Conservation (phyloP, 2,797 vertebrate species). For the Cheirogaleus major region DNA sequence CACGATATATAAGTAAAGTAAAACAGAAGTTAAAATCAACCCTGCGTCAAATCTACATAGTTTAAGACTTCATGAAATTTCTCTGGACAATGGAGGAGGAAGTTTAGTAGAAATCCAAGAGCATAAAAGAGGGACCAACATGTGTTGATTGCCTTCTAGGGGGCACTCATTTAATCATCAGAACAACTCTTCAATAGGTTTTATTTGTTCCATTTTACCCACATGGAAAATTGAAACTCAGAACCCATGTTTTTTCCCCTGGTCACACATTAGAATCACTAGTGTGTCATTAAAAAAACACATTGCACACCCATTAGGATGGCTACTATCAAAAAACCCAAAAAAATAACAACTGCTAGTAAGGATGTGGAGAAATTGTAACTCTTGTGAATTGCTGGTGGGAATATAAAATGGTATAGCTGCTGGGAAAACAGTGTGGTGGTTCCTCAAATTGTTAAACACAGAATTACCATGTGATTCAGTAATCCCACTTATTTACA, state of each 20-base stretch:
- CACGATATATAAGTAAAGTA: not conserved
- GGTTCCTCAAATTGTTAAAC: not conserved
- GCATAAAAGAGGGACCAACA: not conserved
- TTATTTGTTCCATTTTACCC: not conserved
- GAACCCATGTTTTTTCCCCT: not conserved
- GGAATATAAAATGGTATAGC: not conserved
- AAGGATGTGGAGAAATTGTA: not conserved
- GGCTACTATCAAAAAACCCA: not conserved
- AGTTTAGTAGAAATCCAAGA: not conserved
- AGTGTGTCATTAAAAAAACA: not conserved
- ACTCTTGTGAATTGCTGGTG: not conserved
- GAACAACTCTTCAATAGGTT: not conserved
- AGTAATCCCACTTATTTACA: not conserved
- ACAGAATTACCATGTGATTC: not conserved
- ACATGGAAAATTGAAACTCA: not conserved
- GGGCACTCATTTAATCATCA: not conserved
- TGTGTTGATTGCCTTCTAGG: not conserved
- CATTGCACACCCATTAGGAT: not conserved
- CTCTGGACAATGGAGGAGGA: not conserved
- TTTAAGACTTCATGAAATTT: not conserved
- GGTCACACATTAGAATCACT: not conserved
- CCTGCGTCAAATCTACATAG: not conserved
- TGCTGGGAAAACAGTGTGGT: not conserved
- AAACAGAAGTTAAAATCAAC: constrained; percentile 35
- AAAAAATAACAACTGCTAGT: not conserved